Evolutionary conservation across 2,113 vertebrate species (phyloP).

Genomic region (Scopus umbretta): DNA sequence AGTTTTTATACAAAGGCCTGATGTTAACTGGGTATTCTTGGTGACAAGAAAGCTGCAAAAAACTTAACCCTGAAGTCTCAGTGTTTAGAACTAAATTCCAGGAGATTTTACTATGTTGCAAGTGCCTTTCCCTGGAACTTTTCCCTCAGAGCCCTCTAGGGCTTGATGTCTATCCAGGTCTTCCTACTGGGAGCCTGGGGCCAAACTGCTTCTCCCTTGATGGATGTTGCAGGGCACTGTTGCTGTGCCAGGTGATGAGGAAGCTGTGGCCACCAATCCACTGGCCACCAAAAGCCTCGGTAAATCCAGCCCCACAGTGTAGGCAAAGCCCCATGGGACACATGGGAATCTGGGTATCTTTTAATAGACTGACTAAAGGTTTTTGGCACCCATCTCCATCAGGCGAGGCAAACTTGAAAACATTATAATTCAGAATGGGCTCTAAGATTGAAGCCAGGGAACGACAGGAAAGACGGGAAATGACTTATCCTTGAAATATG

Average conservation of each 20-base stretch:
- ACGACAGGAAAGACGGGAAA: slow-evolving; percentile 22
- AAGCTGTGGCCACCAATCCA: not conserved
- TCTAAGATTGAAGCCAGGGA: not conserved
- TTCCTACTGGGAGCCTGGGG: not conserved
- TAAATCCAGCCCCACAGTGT: not conserved
- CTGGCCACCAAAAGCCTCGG: not conserved
- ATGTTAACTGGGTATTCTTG: slow-evolving; percentile 18
- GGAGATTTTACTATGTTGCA: not conserved
- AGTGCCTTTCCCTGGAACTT: not conserved
- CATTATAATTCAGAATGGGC: not conserved
- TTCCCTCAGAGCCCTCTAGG: not conserved
- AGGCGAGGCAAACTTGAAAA: not conserved
- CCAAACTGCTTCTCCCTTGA: not conserved
- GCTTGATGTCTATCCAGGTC: not conserved
- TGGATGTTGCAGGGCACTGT: not conserved
- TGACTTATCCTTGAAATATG: slow-evolving; percentile 52
- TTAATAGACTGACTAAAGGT: not conserved
- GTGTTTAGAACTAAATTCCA: not conserved
- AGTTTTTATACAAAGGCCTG: slow-evolving; percentile 27
- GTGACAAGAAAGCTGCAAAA: slow-evolving; percentile 16
- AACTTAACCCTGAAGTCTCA: not conserved
- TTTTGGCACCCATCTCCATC: not conserved
- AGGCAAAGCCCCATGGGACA: not conserved
- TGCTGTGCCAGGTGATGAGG: not conserved
- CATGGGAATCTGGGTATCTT: not conserved